Base-by-base conservation (phyloP, 2,888 invertebrate species). In the Mimas tiliae region DNA sequence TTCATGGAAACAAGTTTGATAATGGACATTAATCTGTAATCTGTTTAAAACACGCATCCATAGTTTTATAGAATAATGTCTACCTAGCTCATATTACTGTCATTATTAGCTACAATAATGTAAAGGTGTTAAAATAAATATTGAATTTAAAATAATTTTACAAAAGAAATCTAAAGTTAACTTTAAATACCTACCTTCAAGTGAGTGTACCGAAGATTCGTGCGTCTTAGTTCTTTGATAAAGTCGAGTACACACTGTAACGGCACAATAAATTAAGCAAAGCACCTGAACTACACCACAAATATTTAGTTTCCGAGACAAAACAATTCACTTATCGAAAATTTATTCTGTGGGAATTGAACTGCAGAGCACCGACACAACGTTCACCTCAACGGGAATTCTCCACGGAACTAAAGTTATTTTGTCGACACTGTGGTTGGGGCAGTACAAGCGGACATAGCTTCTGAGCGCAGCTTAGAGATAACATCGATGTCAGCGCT, bases 391-490 rank as follows among this genome's bases (percentile, higher is more conserved):
- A 74, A 74, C 76, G 79, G 78, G 81, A 84, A 84, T 81, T 80
- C 87, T 76, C 82, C 79, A 79, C 83, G 84, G 84, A 86, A 91
- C 90, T 89, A 85, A 90, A 88, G 86, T 86, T 87, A 87, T 87
- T 89, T 86, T 75, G 84, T 83, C 83, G 87, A 79, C 86, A 74
- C 74, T 76, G 81, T 78, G 77, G 75, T 77, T 75, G 72, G 63
- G 72, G 73, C 77, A 68, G 69, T 65, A 65, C 68, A 70, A 71
- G 70, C 73, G 69, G 68, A 70, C 68, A 72, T 64, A 69, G 73
- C 68, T 65, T 68, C 69, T 70, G 68, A 71, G 65, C 69, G 67
- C 68, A 71, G 72, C 71, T 72, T 71, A 68, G 66, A 71, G 81
- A 77, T 72, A 68, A 62, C 72, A 75, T 77, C 76, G 74, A 78